A percentile compares a stretch with the other conserved stretches of the same genome.
Evolutionary conservation across 2,888 invertebrate species (phyloP).

Genomic region (Lasioglossum malachurum): DNA sequence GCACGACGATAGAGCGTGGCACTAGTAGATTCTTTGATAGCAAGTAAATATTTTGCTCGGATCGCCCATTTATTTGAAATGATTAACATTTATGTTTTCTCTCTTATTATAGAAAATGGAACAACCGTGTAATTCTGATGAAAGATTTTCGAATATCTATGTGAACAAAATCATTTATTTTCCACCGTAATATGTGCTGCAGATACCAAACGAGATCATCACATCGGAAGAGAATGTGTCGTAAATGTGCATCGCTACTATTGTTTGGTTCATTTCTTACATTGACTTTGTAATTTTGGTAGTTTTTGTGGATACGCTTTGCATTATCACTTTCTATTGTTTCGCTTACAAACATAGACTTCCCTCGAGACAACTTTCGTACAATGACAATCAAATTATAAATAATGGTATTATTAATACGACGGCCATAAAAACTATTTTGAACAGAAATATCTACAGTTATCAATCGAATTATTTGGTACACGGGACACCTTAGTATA

Average conservation of each 20-base stretch:
- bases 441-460: conserved; percentile 51
- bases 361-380: conserved; percentile 11
- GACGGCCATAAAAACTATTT: conserved; percentile 45
- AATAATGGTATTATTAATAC: conserved; percentile 36
- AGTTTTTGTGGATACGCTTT: conserved; percentile 18
- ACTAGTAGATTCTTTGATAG: conserved; percentile 38
- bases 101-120: conserved; percentile 6
- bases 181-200: not conserved
- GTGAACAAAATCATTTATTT: conserved; percentile 30
- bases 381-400: conserved; percentile 27
- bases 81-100: not conserved
- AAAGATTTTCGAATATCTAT: not conserved
- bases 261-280: conserved; percentile 26
- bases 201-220: conserved; percentile 28
- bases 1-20: conserved; percentile 19
- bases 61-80: conserved; percentile 3
- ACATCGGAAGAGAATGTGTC: conserved; percentile 3
- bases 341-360: conserved; percentile 31
- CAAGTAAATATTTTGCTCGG: conserved; percentile 20
- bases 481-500: conserved; percentile 61
- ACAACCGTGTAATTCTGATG: not conserved
- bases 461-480: conserved; percentile 46
- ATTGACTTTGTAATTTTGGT: conserved; percentile 21
- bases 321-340: conserved; percentile 30
- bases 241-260: conserved; percentile 25